Conservation (phyloP, 2,888 invertebrate genomes). For the Timema podura region DNA sequence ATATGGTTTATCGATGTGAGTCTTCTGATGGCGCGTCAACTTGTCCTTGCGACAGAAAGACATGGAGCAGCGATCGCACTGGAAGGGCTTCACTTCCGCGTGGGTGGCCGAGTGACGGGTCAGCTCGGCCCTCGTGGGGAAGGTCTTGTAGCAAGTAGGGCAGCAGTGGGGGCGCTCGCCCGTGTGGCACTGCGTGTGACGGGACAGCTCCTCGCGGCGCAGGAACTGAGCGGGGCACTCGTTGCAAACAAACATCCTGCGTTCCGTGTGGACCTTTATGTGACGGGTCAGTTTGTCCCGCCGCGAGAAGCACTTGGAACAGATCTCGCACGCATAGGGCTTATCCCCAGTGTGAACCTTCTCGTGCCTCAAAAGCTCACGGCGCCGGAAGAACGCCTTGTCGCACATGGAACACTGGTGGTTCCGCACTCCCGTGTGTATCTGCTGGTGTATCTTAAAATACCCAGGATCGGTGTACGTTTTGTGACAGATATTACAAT, state of each 20-base stretch:
- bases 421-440: constrained; percentile 17
- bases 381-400: constrained; percentile 20
- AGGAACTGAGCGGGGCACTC: constrained; percentile 18
- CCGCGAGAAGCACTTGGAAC: constrained; percentile 19
- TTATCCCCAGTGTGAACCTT: constrained; percentile 22
- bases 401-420: constrained; percentile 20
- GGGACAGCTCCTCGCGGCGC: constrained; percentile 15
- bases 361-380: constrained; percentile 21
- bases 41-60: constrained; percentile 22
- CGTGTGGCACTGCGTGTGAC: constrained; percentile 20
- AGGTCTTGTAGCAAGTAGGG: constrained; percentile 20
- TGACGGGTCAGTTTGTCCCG: constrained; percentile 24
- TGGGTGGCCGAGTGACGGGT: constrained; percentile 19
- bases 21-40: constrained; percentile 20
- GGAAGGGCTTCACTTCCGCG: constrained; percentile 22
- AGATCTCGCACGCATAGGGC: constrained; percentile 19
- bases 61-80: constrained; percentile 21
- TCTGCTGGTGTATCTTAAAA: constrained; percentile 16
- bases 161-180: constrained; percentile 21
- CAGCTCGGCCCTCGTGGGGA: constrained; percentile 18
- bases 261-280: constrained; percentile 18
- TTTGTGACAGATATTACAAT: constrained; percentile 20
- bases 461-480: constrained; percentile 15
- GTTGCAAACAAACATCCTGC: constrained; percentile 2
- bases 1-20: constrained; percentile 13